Percentiles rank a stretch among this genome's conserved stretches.
phyloP scores from a whole-genome alignment of 2,113 vertebrate species.

The Rhinoptilus africanus region DNA sequence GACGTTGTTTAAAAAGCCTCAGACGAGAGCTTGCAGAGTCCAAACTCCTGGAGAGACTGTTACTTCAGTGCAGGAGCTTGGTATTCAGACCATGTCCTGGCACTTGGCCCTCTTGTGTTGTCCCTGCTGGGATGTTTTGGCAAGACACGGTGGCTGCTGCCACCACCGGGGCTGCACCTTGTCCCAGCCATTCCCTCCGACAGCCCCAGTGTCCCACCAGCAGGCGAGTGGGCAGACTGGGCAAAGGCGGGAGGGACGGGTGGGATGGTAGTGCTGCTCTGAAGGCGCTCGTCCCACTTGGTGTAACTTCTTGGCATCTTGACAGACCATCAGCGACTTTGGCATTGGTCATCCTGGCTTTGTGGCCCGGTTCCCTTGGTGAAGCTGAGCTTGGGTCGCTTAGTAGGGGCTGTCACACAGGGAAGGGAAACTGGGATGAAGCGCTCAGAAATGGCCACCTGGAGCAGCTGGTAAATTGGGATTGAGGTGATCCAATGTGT shows the following conservation, averaged over 20 bases:
- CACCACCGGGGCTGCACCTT: background rate
- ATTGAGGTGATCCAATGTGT: accelerated
- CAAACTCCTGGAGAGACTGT: accelerated
- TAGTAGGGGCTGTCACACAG: accelerated
- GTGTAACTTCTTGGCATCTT: background rate
- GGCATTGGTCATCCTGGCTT: accelerated
- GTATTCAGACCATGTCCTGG: background rate
- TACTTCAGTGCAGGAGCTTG: background rate
- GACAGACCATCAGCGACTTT: accelerated
- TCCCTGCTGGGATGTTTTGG: background rate
- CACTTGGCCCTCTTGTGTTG: accelerated
- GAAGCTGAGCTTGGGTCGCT: background rate
- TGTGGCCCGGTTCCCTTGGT: accelerated
- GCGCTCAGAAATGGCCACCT: accelerated
- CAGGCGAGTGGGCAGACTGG: background rate
- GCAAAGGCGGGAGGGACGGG: accelerated
- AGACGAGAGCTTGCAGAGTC: accelerated
- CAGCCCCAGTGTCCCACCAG: background rate
- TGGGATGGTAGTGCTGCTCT: background rate
- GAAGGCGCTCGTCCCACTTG: background rate
- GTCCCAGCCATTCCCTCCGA: background rate
- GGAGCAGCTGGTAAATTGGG: accelerated
- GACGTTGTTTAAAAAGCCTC: accelerated
- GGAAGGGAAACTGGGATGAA: background rate
- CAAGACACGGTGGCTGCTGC: background rate